Evolutionary conservation across 2,888 invertebrate genomes (phyloP).

Genomic region (Horisme vitalbata): DNA sequence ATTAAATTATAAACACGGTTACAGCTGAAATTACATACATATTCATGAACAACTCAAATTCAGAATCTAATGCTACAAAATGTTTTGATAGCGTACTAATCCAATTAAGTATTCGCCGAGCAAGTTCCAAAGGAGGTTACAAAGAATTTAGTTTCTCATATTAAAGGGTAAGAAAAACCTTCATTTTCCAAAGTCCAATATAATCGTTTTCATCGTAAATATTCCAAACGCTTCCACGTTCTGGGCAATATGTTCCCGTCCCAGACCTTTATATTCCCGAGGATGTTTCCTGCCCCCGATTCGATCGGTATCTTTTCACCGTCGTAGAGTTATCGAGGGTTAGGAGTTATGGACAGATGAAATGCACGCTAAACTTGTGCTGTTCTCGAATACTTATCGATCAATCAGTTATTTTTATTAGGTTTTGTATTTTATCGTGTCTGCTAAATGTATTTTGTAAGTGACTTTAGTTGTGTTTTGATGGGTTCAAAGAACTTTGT

Average conservation of each 20-base stretch:
- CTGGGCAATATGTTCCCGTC: constrained; percentile 34
- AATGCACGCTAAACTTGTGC: constrained; percentile 3
- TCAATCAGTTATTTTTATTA: constrained; percentile 2
- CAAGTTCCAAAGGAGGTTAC: background rate
- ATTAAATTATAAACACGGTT: constrained; percentile 53
- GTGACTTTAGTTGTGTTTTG: no score
- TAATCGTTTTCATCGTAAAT: constrained; percentile 41
- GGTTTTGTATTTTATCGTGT: background rate
- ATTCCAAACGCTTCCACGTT: constrained; percentile 34
- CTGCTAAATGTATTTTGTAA: background rate
- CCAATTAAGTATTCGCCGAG: constrained; percentile 18
- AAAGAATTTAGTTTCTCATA: constrained; percentile 2
- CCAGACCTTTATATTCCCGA: constrained; percentile 35
- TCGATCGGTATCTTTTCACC: constrained; percentile 41
- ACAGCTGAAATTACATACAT: constrained; percentile 52
- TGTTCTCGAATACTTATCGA: constrained; percentile 1
- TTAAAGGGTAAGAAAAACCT: no score
- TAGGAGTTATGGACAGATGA: constrained; percentile 3
- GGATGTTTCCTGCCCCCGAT: constrained; percentile 40
- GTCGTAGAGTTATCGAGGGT: constrained; percentile 21
- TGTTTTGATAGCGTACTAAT: constrained; percentile 29
- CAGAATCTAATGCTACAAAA: constrained; percentile 27
- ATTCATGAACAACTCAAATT: constrained; percentile 47
- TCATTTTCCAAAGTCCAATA: constrained; percentile 22
- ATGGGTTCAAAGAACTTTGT: no score